Evolutionary conservation across 2,113 vertebrate genomes (phyloP), one percentile per base, ranked within the genome.

Genomic region (Cebus imitator): DNA sequence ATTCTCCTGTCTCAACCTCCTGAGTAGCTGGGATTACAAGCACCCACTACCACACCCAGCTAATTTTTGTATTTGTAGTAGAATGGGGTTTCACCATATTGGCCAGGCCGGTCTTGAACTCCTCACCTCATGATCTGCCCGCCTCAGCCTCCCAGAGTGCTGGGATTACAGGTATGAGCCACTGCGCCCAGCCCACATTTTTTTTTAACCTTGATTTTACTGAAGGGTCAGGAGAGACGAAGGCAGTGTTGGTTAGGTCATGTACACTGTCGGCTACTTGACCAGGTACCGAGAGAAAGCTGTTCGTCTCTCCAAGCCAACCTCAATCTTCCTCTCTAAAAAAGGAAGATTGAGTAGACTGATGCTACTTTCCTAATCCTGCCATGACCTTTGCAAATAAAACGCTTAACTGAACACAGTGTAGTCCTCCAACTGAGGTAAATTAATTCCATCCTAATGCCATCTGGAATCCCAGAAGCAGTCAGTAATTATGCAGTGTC

Each of bases 381-480:
- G 37, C 30, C 50, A 25, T 37, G 57, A 90, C 50, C 52, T 91
- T 75, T 61, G 25, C 14, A 94, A 98, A 91, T 61, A 96, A 84
- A 91, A 79, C 30, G 13, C 64, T 55, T 92, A 83, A 92, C 1
- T 76, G 50, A 72, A 85, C 14, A 68, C 55, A 87, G 14, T 0
- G 11, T 6, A 73, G 66, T 58, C 84, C 50, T 97, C 83, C 90
- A 84, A 72, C 20, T 25, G 37, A 76, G 81, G 76, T 48, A 14
- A 84, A 92, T 75, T 37, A 75, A 92, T 57, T 91, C 55, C 48
- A 52, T 13, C 87, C 52, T 92, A 66, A 95, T 66, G 4, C 35
- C 30, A 45, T 61, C 83, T 96, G 92, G 80, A 89, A 66, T 78
- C 57, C 32, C 50, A 94, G 95, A 68, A 96, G 61, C 57, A 40